A percentile compares a stretch with the other conserved stretches of the same genome.
These are phyloP conservation scores for Melanitta fusca DNA, from an alignment of 2,797 vertebrate species.

Conservation along the genomic window DNA sequence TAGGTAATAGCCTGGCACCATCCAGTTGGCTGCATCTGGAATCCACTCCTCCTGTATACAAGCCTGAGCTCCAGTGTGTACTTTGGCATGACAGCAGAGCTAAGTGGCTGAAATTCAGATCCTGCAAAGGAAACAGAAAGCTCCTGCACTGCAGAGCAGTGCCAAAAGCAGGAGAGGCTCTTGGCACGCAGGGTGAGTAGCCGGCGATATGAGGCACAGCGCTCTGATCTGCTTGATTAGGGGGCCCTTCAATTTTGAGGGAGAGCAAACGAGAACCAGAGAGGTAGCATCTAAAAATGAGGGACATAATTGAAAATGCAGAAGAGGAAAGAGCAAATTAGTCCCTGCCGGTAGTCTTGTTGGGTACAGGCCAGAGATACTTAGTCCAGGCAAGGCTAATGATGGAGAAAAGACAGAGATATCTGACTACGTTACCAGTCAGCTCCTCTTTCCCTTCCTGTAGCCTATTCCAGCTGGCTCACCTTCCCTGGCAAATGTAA, in stretches of 20 bases:
- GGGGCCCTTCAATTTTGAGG: neutral
- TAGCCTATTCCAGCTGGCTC: conserved; percentile 51
- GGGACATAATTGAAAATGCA: conserved; percentile 4
- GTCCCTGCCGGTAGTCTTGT: neutral
- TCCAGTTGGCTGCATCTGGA: neutral
- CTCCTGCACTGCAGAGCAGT: neutral
- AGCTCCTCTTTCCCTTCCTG: conserved; percentile 45
- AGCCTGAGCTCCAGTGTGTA: neutral
- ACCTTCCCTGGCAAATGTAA: conserved; percentile 31
- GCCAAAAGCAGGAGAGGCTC: neutral
- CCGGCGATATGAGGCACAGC: accelerated
- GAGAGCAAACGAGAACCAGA: neutral
- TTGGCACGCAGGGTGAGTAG: neutral
- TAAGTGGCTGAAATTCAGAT: conserved; percentile 30
- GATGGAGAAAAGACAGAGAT: conserved; percentile 47
- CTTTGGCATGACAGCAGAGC: conserved; percentile 1
- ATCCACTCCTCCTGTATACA: neutral
- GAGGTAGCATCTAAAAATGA: neutral
- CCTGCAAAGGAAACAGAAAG: neutral
- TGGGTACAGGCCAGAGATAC: conserved; percentile 7
- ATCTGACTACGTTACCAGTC: conserved; percentile 35
- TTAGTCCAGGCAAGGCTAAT: neutral
- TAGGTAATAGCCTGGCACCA: neutral
- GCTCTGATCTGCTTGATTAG: neutral
- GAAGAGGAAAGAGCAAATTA: conserved; percentile 14